Conservation (phyloP, 2,113 vertebrate species). For the Bungarus multicinctus region DNA sequence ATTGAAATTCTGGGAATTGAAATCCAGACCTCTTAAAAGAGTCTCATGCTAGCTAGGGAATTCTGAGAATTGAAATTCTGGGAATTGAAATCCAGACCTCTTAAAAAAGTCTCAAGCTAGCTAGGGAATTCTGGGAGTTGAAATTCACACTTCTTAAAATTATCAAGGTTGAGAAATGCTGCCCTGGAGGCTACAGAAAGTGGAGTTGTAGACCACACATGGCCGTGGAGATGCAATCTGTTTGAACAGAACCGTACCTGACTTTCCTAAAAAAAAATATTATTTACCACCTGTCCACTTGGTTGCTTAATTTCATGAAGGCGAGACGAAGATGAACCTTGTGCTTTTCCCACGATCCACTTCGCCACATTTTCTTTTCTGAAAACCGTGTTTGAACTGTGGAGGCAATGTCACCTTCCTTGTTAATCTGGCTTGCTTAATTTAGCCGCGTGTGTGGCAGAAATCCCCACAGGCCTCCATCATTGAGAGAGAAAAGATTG, state of each 20-base stretch:
- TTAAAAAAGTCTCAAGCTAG: too few relatives aligned
- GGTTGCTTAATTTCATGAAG: background rate
- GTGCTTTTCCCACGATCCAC: background rate
- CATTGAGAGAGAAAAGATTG: background rate
- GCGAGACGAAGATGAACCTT: background rate
- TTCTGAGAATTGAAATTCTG: background rate
- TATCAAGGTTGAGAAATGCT: background rate
- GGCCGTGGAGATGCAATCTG: background rate
- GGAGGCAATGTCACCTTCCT: background rate
- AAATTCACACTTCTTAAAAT: background rate
- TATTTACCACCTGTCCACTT: background rate
- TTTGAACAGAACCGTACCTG: background rate
- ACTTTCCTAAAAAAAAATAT: background rate
- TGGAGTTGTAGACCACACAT: background rate
- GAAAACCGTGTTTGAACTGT: background rate
- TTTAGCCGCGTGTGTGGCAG: background rate
- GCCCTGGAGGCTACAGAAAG: background rate
- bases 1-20: too few relatives aligned
- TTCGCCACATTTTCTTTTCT: background rate
- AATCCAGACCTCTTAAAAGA: too few relatives aligned
- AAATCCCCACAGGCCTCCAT: background rate
- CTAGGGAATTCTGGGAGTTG: too few relatives aligned
- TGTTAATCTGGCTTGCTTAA: constrained; percentile 1
- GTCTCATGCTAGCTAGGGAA: background rate
- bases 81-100: too few relatives aligned